A percentile compares a stretch with the other conserved stretches of the same genome.
These are phyloP conservation scores for Ctenochaetus hawaiiensis DNA, from an alignment of 2,797 vertebrate genomes.

Conservation along the genomic window DNA sequence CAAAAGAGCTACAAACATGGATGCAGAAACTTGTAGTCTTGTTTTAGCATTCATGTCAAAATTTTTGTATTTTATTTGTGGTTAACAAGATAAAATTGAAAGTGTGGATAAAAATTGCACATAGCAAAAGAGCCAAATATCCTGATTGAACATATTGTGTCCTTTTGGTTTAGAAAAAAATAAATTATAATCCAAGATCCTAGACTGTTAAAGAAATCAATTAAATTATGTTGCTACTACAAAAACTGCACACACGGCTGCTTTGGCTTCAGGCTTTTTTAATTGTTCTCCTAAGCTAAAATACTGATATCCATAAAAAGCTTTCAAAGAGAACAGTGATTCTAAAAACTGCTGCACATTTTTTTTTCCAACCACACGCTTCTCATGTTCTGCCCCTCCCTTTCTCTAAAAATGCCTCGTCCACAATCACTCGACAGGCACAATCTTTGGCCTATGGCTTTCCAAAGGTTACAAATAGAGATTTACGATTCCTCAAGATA, in stretches of 20 bases:
- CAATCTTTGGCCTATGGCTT: conserved; percentile 53
- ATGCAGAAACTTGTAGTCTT: background rate
- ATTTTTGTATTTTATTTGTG: background rate
- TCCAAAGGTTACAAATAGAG: conserved; percentile 75
- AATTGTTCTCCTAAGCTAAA: conserved; percentile 4
- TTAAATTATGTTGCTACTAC: too few relatives aligned
- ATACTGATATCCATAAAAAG: conserved; percentile 3
- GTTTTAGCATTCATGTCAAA: background rate
- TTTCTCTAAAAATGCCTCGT: conserved; percentile 37
- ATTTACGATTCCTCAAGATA: conserved; percentile 68
- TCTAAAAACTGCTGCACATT: conserved; percentile 8
- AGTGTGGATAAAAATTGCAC: background rate
- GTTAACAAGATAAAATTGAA: background rate
- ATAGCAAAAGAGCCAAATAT: background rate
- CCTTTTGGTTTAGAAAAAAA: background rate
- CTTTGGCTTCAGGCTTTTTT: too few relatives aligned
- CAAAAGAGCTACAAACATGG: too few relatives aligned
- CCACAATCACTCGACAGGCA: conserved; percentile 41
- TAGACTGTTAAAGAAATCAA: too few relatives aligned
- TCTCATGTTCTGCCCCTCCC: conserved; percentile 31
- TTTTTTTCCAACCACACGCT: conserved; percentile 1
- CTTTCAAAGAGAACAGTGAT: conserved; percentile 17
- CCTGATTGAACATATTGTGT: background rate
- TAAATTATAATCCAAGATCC: too few relatives aligned
- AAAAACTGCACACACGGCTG: too few relatives aligned